A percentile compares a stretch with the other conserved stretches of the same genome.
phyloP scores from a whole-genome alignment of 2,888 invertebrate species.

The Rhagophthalmus giganteus region DNA sequence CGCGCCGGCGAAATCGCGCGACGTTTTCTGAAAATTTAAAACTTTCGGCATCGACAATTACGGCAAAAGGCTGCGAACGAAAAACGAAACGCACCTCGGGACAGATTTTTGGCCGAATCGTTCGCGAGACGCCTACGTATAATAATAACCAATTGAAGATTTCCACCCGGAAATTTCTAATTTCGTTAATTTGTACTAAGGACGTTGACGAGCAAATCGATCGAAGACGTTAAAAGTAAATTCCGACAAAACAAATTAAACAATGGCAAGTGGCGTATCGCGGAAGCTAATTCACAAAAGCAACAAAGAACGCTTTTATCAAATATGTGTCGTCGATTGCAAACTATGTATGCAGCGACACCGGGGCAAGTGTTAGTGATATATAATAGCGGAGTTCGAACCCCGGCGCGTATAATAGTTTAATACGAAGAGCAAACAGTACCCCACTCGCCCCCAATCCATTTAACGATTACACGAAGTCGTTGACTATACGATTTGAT shows the following conservation, averaged over 20 bases:
- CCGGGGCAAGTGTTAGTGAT: conserved; percentile 35
- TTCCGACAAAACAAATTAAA: too few relatives aligned
- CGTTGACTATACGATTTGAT: conserved; percentile 10
- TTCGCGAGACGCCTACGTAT: too few relatives aligned
- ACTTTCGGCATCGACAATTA: too few relatives aligned
- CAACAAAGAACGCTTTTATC: conserved; percentile 6
- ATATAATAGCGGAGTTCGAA: conserved; percentile 34
- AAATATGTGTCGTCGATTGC: conserved; percentile 14
- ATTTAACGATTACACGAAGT: conserved; percentile 31
- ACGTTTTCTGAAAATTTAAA: background rate
- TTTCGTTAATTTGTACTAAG: too few relatives aligned
- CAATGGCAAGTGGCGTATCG: too few relatives aligned
- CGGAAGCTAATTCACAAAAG: background rate
- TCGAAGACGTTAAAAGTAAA: too few relatives aligned
- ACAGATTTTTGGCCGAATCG: too few relatives aligned
- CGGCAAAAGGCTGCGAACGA: too few relatives aligned
- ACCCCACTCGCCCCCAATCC: conserved; percentile 29
- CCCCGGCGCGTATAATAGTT: conserved; percentile 37
- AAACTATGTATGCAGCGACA: conserved; percentile 27
- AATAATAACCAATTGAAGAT: background rate
- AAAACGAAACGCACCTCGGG: too few relatives aligned
- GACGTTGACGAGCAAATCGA: too few relatives aligned
- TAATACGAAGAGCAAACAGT: conserved; percentile 35
- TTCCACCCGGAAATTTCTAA: background rate
- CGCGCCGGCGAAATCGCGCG: background rate